Base-by-base conservation (phyloP, 2,888 invertebrate genomes). In the Caenorhabditis japonica region DNA sequence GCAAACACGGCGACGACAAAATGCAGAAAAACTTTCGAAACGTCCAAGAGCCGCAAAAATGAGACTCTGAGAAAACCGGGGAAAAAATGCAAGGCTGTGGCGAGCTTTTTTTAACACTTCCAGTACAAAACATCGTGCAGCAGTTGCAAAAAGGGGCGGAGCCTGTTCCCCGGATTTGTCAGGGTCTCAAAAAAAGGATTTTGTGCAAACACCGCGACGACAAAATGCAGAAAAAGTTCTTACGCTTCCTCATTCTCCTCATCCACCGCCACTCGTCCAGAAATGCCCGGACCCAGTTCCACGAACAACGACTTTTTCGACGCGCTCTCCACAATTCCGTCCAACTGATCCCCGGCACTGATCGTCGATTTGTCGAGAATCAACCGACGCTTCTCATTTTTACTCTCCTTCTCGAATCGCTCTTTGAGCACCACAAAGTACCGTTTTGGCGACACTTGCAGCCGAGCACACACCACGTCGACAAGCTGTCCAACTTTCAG, bases 221-320 rank as follows among this genome's bases (percentile, higher is more conserved):
- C 10, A 7, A 5, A 30, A 30, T 30, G 30, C 5, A 10, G 30
- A 30, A 33, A 19, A 55, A 27, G 34, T 25, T 41, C 62, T 71
- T n/a, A 64, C 51, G 56, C 2, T 39, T 58, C 55, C 49, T 59
- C 59, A 56, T 69, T 75, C 51, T 75, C 69, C 34, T 62, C 69
- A 10, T 39, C 52, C 4, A 70, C 49, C 13, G 47, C 34, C 17
- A 75, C 43, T 3, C 53, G 34, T 56, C 72, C 79, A 19, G 38
- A 39, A 15, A 79, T 58, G 34, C 79, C 79, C 2, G 76, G 75
- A 15, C 64, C 79, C 10, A 79, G 25, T 51, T 79, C 79, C 12
- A 79, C 51, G 34, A 69, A 62, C 10, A 64, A 25, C 10, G 55
- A 44, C 15, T 39, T 34, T 33, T 68, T 68, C 3, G 58, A 43